These are phyloP conservation scores for Thelaira solivaga DNA, from an alignment of 2,888 invertebrate genomes.

Conservation along the genomic window DNA sequence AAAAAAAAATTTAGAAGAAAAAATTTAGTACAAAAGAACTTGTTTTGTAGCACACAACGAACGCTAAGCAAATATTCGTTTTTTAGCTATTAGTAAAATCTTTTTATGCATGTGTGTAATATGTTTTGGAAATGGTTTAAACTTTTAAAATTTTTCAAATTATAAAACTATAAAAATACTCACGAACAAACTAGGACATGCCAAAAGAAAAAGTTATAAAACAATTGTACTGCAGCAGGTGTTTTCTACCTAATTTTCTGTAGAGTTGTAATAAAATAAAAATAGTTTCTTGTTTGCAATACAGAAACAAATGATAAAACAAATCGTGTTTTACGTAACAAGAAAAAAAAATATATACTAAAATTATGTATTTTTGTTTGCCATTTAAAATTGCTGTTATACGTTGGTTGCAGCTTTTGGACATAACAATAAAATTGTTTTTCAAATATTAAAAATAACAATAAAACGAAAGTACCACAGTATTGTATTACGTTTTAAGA, in stretches of 20 bases:
- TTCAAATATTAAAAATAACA: slow-evolving; percentile 17
- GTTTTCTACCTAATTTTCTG: slow-evolving; percentile 49
- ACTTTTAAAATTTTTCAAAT: slow-evolving; percentile 14
- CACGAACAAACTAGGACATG: slow-evolving; percentile 1
- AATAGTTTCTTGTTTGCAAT: slow-evolving; percentile 26
- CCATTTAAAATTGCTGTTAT: slow-evolving; percentile 45
- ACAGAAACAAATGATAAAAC: slow-evolving; percentile 45
- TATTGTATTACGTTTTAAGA: slow-evolving; percentile 42
- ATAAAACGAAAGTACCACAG: background rate
- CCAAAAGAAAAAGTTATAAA: slow-evolving; percentile 45
- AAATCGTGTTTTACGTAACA: slow-evolving; percentile 35
- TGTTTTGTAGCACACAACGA: too few species aligned
- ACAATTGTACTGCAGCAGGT: slow-evolving; percentile 53
- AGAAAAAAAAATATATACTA: background rate
- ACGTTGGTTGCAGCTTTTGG: slow-evolving; percentile 36
- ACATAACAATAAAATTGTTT: slow-evolving; percentile 39
- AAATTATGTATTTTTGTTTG: slow-evolving; percentile 18
- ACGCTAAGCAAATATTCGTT: too few species aligned
- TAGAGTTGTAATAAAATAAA: slow-evolving; percentile 41
- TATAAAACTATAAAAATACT: slow-evolving; percentile 30
- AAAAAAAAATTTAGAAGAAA: too few species aligned
- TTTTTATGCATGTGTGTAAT: too few species aligned
- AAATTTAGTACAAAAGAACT: too few species aligned
- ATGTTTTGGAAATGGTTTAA: slow-evolving; percentile 5
- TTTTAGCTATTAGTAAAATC: too few species aligned